Evolutionary conservation across 2,888 invertebrate species (phyloP), one percentile per base, ranked within the genome.

Genomic region (Leptinotarsa tumamoca): DNA sequence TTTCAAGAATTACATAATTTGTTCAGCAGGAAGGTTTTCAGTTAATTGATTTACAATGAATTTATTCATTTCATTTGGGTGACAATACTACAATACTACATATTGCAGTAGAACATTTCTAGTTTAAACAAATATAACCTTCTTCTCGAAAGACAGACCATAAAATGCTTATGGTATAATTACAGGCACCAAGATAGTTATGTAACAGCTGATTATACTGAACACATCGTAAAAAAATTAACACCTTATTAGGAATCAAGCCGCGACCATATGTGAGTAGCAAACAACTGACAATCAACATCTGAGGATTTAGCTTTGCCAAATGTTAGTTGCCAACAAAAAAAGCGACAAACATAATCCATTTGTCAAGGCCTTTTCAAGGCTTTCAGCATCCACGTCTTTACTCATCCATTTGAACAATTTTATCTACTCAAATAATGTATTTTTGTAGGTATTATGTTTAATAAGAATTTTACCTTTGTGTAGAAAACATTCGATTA

Each of bases 201-300:
- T 61, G 58, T 70, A 70, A 70, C 43, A 49, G 58, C 33, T 56
- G 51, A 70, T 43, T 50, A 68, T 54, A 68, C 54, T 54, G 21
- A 27, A 68, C 68, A 27, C 17, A 10, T 49, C 50, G 43, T 63
- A 43, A 56, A 70, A 69, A 50, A 70, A 58, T 68, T 56, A 70
- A 70, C 70, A 70, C 70, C 70, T 70, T 58, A 58, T 70, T 43
- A 21, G 70, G 70, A 58, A 61, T 70, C 49, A 58, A 58, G 58
- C 49, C 70, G 43, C 58, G 49, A 70, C 58, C 70, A 70, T 70
- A 70, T 70, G 70, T 54, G 49, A 58, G 58, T 49, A 5, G 54
- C 33, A 43, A 58, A 49, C 70, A 70, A 58, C 49, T 58, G 43
- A 58, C 58, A 69, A 69, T 69, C 61, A 58, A 49, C 58, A 49